A percentile compares a stretch with the other conserved stretches of the same genome.
Evolutionary conservation across 2,888 invertebrate species (phyloP).

Genomic region (Pachliopta kotzebuea): DNA sequence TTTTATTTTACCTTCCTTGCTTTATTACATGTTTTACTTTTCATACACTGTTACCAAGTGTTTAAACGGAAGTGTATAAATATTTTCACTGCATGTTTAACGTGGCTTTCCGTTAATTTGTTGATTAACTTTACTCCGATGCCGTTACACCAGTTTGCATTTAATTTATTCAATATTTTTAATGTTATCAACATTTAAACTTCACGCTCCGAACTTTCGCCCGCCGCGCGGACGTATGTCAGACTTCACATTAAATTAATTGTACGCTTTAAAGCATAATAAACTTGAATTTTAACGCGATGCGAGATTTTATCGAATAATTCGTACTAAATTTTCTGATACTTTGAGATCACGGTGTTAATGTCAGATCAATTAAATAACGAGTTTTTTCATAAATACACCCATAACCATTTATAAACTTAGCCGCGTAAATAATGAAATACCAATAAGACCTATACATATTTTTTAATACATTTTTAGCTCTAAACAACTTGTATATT

Average conservation of each 20-base stretch:
- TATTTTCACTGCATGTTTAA: background rate
- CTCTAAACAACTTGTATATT: too few species aligned
- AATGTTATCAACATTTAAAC: slow-evolving; percentile 24
- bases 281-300: slow-evolving; percentile 21
- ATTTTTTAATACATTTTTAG: too few species aligned
- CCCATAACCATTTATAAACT: background rate
- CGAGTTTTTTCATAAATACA: slow-evolving; percentile 8
- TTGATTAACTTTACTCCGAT: slow-evolving; percentile 3
- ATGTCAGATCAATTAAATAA: slow-evolving; percentile 24
- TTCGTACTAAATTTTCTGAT: slow-evolving; percentile 13
- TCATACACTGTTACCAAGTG: too few species aligned
- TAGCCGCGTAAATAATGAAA: too few species aligned
- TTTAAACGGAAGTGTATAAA: background rate
- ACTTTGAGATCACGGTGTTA: slow-evolving; percentile 5
- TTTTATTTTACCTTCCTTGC: too few species aligned
- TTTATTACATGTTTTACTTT: too few species aligned
- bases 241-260: slow-evolving; percentile 28
- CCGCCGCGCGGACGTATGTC: slow-evolving; percentile 18
- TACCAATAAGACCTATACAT: too few species aligned
- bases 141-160: slow-evolving; percentile 23
- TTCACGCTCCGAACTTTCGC: slow-evolving; percentile 18
- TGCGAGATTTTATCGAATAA: slow-evolving; percentile 25
- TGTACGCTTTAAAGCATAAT: slow-evolving; percentile 20
- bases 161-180: slow-evolving; percentile 27
- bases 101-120: slow-evolving; percentile 8